A percentile compares a stretch with the other conserved stretches of the same genome.
Evolutionary conservation across 2,113 vertebrate genomes (phyloP).

Genomic region (Sialia sialis): DNA sequence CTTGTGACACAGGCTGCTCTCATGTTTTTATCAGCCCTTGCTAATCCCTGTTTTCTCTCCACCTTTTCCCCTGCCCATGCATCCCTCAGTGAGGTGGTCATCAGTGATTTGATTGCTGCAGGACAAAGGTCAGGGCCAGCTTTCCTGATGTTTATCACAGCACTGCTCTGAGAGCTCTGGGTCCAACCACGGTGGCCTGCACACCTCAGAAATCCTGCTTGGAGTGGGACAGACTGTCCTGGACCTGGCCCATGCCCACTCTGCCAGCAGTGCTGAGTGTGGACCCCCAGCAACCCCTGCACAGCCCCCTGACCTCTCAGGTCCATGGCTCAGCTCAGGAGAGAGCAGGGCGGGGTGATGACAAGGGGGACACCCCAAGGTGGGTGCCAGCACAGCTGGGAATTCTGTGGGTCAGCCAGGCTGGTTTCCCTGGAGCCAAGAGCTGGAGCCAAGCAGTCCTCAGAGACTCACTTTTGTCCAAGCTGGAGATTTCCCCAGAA

Average conservation of each 20-base stretch:
- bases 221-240: neutral
- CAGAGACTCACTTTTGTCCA: neutral
- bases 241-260: neutral
- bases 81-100: neutral
- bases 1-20: neutral
- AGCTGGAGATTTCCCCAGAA: neutral
- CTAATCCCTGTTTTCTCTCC: neutral
- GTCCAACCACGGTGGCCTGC: neutral
- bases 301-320: neutral
- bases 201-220: accelerated
- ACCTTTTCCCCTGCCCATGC: neutral
- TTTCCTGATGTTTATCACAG: neutral
- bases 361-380: neutral
- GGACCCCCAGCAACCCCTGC: neutral
- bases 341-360: neutral
- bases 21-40: neutral
- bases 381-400: neutral
- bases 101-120: neutral
- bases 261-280: neutral
- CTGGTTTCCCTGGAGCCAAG: neutral
- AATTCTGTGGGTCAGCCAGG: neutral
- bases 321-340: neutral
- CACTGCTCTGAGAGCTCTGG: neutral
- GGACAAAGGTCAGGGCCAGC: neutral
- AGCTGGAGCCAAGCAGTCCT: neutral